A percentile compares a stretch with the other conserved stretches of the same genome.
Conservation (phyloP, 2,113 vertebrate species). For the Lota lota region DNA sequence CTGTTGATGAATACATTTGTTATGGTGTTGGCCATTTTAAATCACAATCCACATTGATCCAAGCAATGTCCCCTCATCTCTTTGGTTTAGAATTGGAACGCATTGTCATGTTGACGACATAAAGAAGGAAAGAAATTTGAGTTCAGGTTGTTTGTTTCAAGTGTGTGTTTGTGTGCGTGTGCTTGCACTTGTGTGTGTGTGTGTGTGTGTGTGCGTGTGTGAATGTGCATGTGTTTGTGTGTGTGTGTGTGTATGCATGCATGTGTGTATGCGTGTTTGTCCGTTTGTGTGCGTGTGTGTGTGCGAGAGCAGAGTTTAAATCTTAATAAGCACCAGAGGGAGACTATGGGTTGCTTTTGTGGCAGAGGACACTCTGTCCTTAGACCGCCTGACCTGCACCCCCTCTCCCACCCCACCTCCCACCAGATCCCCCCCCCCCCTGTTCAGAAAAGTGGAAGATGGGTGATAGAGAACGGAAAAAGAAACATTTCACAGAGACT, state of each 20-base stretch:
- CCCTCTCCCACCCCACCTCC: not conserved
- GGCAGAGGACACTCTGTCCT: slow-evolving; percentile 17
- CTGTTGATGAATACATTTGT: slow-evolving; percentile 10
- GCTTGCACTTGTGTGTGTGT: slow-evolving; percentile 20
- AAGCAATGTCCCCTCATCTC: no score
- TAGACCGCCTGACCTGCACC: slow-evolving; percentile 5
- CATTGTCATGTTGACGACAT: no score
- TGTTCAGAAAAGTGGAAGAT: no score
- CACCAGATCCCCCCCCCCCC: not conserved
- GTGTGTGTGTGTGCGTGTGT: not conserved
- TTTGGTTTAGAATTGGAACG: no score
- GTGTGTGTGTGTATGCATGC: not conserved
- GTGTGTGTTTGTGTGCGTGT: slow-evolving; percentile 8
- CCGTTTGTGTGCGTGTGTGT: not conserved
- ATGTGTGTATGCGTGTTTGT: not conserved
- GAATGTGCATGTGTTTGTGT: not conserved
- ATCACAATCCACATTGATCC: not conserved
- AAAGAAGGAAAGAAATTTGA: no score
- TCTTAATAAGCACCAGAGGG: slow-evolving; percentile 65
- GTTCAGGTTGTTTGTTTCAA: no score
- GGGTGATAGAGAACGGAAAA: slow-evolving; percentile 14
- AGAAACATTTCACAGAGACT: slow-evolving; percentile 5
- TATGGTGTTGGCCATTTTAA: not conserved
- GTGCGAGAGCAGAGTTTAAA: slow-evolving; percentile 31
- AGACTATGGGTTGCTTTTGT: slow-evolving; percentile 51